Evolutionary conservation across 2,113 vertebrate genomes (phyloP), one percentile per base, ranked within the genome.

Genomic region (Myotis lucifugus): DNA sequence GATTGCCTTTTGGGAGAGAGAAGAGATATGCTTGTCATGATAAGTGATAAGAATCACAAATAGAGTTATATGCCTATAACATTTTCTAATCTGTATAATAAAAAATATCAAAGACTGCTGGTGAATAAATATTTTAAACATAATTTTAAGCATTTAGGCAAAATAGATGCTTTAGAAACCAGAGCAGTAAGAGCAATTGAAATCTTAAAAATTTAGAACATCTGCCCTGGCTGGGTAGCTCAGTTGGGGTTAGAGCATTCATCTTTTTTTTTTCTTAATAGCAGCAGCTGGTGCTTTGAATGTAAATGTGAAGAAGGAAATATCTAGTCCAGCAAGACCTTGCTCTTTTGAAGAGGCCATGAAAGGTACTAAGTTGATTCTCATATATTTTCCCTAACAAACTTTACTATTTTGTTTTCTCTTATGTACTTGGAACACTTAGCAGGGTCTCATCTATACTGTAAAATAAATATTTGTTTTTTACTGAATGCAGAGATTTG

Each of bases 291-390:
- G 98, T 97, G 97, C 98, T 96, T 98, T 98, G 97, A 99, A 99
- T 97, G 98, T 99, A 96, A 98, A 98, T 87, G 99, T 99, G 98
- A 99, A 99, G 98, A 99, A 99, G 98, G 99, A 99, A 98, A 98
- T 98, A 48, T 98, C 99, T 77, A 99, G 99, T 96, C 99, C 99
- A 97, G 98, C 99, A 97, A 99, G 99, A 98, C 98, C 99, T 94
- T 99, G 99, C 97, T 98, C 99, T 97, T 99, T 99, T 98, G 99
- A 99, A 97, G 99, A 99, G 96, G 99, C 98, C 98, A 99, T 99
- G 95, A 99, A 99, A 99, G 99, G 99, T 99, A 98, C 96, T 95
- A 96, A 97, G 86, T 97, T 97, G 90, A 97, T 98, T 98, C 95
- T 97, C 89, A 13, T 83, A 15, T 85, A 37, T 95, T 97, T 95